Percentiles rank a stretch among this genome's conserved stretches.
These are phyloP conservation scores for Chalcis sispes DNA, from an alignment of 2,888 invertebrate genomes.

Conservation along the genomic window DNA sequence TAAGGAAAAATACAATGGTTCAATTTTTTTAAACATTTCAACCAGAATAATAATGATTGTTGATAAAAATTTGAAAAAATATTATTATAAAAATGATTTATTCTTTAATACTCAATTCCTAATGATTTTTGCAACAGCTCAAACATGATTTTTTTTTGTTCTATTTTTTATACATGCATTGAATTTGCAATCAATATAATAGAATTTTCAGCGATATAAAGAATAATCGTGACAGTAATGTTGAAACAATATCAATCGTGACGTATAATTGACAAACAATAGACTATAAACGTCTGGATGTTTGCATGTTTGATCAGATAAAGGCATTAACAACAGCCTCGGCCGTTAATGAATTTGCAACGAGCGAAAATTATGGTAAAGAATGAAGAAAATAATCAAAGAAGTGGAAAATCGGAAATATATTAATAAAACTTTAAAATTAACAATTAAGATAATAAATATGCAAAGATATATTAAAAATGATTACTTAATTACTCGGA, in stretches of 20 bases:
- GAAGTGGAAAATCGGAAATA: no score
- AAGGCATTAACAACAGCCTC: conserved; percentile 2
- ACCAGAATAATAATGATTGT: no score
- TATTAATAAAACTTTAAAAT: no score
- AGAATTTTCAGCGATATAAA: not conserved
- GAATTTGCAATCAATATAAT: not conserved
- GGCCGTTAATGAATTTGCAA: conserved; percentile 4
- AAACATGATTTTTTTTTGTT: conserved; percentile 1
- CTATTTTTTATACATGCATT: not conserved
- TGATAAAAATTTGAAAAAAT: no score
- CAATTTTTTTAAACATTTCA: no score
- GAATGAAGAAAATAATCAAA: no score
- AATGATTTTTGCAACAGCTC: not conserved
- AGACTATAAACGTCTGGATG: conserved; percentile 14
- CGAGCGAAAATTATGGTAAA: not conserved
- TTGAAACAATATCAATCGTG: conserved; percentile 44
- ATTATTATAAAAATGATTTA: no score
- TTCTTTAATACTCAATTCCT: no score
- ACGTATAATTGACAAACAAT: conserved; percentile 45
- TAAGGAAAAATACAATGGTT: no score
- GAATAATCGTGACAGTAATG: conserved; percentile 32
- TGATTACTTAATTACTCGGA: no score
- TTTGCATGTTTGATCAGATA: conserved; percentile 20
- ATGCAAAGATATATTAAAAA: no score
- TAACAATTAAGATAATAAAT: no score